Base-by-base conservation (phyloP, 2,113 vertebrate species). In the Aspidoscelis tigris region DNA sequence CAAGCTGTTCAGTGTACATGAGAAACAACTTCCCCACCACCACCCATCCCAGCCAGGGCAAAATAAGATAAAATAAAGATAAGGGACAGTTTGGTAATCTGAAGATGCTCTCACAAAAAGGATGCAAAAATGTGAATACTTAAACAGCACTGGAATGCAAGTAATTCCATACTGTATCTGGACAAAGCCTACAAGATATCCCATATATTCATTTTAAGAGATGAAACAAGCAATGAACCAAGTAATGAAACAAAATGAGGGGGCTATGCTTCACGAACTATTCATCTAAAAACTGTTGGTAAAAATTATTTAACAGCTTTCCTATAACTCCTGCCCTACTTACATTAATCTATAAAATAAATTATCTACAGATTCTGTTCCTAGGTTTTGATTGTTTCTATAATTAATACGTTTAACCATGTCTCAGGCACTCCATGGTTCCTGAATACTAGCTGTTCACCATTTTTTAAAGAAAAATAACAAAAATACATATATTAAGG, bases 331-430 rank as follows among this genome's bases (percentile, higher is more conserved):
- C 39, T 73, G 69, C 33, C 69, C 53, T 66, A 41, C 65, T 84
- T 66, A 78, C 18, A 14, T 18, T 18, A 33, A 33, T 78, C 10
- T 47, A 64, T 72, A 47, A 71, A 55, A 72, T 24, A 47, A 6
- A 79, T 85, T 3, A 80, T 53, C 68, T 72, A 14, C 61, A 83
- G 65, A 72, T 53, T 39, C 43, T 70, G 20, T 69, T 41, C 39
- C 41, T 70, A 12, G 16, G 55, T 44, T 79, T 72, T 79, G 47
- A 47, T 39, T 78, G 26, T 41, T 81, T 78, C 18, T 3, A n/a
- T 1, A 53, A 6, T 74, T 47, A 68, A 50, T 7, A 72, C 18
- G 39, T 26, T 65, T 55, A 72, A 24, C 77, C 4, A 41, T 50
- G 20, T 50, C 43, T 75, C 24, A 64, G 47, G 47, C 41, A 66